Conservation (phyloP, 2,797 vertebrate genomes). For the Cirrhinus molitorella region DNA sequence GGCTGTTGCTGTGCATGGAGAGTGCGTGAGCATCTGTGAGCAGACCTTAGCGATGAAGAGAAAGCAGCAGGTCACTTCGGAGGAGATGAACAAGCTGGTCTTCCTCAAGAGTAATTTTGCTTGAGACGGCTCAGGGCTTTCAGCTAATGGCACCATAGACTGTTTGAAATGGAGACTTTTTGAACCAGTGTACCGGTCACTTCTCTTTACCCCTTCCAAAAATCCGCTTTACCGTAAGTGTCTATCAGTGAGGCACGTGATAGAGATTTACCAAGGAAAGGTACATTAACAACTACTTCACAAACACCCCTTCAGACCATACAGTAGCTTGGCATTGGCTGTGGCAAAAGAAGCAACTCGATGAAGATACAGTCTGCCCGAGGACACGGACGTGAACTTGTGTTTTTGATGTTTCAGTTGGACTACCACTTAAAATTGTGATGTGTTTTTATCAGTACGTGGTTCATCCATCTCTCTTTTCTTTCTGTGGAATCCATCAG, state of each 20-base stretch:
- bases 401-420: slow-evolving; percentile 21
- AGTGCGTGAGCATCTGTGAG: slow-evolving; percentile 94
- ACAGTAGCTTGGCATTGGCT: slow-evolving; percentile 47
- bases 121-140: slow-evolving; percentile 75
- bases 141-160: slow-evolving; percentile 52
- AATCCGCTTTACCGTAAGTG: slow-evolving; percentile 28
- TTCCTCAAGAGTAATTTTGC: slow-evolving; percentile 99
- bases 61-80: slow-evolving; percentile 91
- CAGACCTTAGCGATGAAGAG: slow-evolving; percentile 94
- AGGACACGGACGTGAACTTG: slow-evolving; percentile 25
- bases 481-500: slow-evolving; percentile 9
- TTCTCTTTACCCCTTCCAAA: slow-evolving; percentile 32
- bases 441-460: slow-evolving; percentile 24
- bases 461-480: not conserved
- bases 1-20: slow-evolving; percentile 91
- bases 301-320: slow-evolving; percentile 50
- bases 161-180: slow-evolving; percentile 48
- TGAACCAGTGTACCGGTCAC: slow-evolving; percentile 44
- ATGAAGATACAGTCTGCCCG: slow-evolving; percentile 21
- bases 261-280: slow-evolving; percentile 50
- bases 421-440: not conserved
- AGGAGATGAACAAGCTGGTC: slow-evolving; percentile 99
- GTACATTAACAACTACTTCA: slow-evolving; percentile 41
- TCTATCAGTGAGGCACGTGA: slow-evolving; percentile 20
- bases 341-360: slow-evolving; percentile 20